Evolutionary conservation across 2,797 vertebrate genomes (phyloP).

Genomic region (Hyperoplus lanceolatus): DNA sequence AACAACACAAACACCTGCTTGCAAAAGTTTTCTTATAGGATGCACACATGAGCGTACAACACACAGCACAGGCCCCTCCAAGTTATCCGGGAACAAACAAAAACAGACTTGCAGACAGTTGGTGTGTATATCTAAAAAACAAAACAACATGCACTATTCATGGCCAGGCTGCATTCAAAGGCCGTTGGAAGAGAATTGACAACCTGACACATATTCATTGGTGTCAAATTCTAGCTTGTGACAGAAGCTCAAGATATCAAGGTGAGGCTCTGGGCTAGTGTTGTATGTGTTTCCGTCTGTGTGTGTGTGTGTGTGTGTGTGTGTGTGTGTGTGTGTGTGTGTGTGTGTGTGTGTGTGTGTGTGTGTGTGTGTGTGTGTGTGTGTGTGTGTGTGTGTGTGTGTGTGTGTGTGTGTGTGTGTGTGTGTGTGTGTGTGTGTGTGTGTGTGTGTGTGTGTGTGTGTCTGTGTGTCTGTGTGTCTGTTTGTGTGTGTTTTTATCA

Average conservation of each 20-base stretch:
- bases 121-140: conserved; percentile 76
- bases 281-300: conserved; percentile 47
- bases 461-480: conserved; percentile 41
- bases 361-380: conserved; percentile 35
- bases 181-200: conserved; percentile 80
- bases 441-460: conserved; percentile 46
- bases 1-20: conserved; percentile 79
- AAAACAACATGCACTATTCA: conserved; percentile 89
- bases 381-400: conserved; percentile 52
- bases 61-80: conserved; percentile 49
- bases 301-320: conserved; percentile 50
- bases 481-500: conserved; percentile 15
- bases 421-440: conserved; percentile 44
- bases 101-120: conserved; percentile 81
- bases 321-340: conserved; percentile 40
- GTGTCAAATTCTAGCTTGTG: conserved; percentile 87
- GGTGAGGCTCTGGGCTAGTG: conserved; percentile 82
- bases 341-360: conserved; percentile 54
- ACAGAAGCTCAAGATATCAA: conserved; percentile 88
- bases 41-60: conserved; percentile 72
- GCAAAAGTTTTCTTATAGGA: conserved; percentile 81
- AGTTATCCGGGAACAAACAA: conserved; percentile 82
- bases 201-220: conserved; percentile 85
- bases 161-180: conserved; percentile 82
- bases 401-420: conserved; percentile 47